These are phyloP conservation scores for Apis mellifera DNA, from an alignment of 1,140 invertebrate genomes.

Conservation along the genomic window Amel_HAv3.1 CM009932.2:13443001-13443500, in stretches of 20 bases:
- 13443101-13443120: not conserved
- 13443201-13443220: not conserved
- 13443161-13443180: not conserved
- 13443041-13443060: not conserved
- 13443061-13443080: too few relatives aligned
- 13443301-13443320: not conserved
- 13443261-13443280: not conserved
- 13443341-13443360: not conserved
- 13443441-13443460: slow-evolving; percentile 22
- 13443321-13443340: slow-evolving; percentile 8
- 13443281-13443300: not conserved
- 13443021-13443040: slow-evolving; percentile 1
- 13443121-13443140: not conserved
- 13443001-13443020: not conserved
- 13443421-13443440: slow-evolving; percentile 39
- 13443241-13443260: not conserved
- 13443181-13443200: not conserved
- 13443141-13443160: not conserved
- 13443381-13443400: not conserved
- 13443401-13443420: not conserved
- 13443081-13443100: not conserved
- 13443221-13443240: not conserved
- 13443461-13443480: slow-evolving; percentile 54
- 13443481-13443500: too few relatives aligned
- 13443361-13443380: not conserved